Evolutionary conservation across 2,113 vertebrate genomes (phyloP).

Genomic region (Hypomesus transpacificus): DNA sequence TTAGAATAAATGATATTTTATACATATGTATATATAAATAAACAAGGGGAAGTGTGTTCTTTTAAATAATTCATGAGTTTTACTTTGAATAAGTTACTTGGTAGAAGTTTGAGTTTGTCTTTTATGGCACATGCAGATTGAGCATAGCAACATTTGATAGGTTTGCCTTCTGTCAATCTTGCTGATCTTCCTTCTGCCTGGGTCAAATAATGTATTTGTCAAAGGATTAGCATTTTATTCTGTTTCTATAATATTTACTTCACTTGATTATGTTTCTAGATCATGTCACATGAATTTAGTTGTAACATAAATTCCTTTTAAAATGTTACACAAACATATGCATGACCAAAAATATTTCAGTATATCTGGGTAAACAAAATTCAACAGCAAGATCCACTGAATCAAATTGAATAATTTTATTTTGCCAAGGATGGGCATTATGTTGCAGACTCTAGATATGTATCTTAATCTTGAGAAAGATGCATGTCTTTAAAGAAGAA

Average conservation of each 20-base stretch:
- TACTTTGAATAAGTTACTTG: slow-evolving; percentile 62
- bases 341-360: too few species aligned
- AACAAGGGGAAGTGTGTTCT: slow-evolving; percentile 73
- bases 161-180: background rate
- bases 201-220: background rate
- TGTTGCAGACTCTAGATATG: background rate
- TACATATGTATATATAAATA: slow-evolving; percentile 80
- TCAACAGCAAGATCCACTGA: background rate
- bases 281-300: too few species aligned
- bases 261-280: too few species aligned
- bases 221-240: background rate
- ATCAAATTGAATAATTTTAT: background rate
- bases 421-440: background rate
- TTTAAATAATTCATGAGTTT: slow-evolving; percentile 77
- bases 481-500: background rate
- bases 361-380: background rate
- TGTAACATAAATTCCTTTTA: too few species aligned
- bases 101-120: slow-evolving; percentile 47
- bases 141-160: slow-evolving; percentile 13
- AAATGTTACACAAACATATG: too few species aligned
- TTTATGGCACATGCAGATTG: slow-evolving; percentile 25
- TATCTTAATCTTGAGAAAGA: background rate
- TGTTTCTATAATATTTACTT: too few species aligned
- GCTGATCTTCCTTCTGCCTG: background rate
- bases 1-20: slow-evolving; percentile 84